Conservation (phyloP, 2,113 vertebrate genomes). For the Sterrhoptilus dennistouni region DNA sequence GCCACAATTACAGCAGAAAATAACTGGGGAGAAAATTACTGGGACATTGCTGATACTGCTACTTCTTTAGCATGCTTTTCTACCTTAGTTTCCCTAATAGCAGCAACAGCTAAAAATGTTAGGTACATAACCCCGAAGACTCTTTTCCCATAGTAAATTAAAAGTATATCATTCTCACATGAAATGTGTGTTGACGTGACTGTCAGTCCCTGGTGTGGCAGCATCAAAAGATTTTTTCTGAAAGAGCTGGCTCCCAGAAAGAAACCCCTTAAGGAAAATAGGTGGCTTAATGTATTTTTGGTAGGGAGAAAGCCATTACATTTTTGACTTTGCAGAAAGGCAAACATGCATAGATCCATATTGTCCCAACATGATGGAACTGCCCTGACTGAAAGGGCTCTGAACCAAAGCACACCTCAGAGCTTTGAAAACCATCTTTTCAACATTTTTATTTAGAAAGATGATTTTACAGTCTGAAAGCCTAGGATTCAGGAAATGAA, state of each 20-base stretch:
- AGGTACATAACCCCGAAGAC: not conserved
- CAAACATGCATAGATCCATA: not conserved
- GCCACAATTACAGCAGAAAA: not conserved
- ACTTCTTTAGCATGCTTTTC: not conserved
- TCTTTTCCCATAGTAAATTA: not conserved
- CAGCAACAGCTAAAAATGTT: not conserved
- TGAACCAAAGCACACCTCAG: not conserved
- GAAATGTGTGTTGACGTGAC: not conserved
- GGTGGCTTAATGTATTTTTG: not conserved
- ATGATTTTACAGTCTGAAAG: not conserved
- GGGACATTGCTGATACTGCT: not conserved
- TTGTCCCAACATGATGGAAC: fast-evolving
- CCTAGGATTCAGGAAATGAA: not conserved
- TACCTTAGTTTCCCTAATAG: not conserved
- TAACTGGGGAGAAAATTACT: not conserved
- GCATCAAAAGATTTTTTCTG: not conserved
- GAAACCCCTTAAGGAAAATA: not conserved
- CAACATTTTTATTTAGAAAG: not conserved
- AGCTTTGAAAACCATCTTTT: not conserved
- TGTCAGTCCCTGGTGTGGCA: not conserved
- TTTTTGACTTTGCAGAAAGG: not conserved
- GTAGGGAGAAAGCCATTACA: not conserved
- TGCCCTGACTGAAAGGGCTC: not conserved
- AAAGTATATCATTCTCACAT: not conserved
- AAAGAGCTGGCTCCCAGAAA: not conserved